A percentile compares a stretch with the other conserved stretches of the same genome.
Conservation (phyloP, 2,888 invertebrate species). For the Drosophila sordidapex region DNA sequence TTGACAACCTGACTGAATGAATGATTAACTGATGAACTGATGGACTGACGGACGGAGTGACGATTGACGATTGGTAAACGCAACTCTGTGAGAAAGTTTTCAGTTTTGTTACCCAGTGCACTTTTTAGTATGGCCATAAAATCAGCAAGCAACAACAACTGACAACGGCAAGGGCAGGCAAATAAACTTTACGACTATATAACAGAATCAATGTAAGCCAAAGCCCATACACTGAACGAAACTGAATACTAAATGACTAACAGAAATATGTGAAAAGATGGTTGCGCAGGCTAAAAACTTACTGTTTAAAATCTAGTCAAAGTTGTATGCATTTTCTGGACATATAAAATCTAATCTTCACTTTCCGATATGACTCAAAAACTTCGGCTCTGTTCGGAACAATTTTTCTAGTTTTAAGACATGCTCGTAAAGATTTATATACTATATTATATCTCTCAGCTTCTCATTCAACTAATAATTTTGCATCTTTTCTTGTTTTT, state of each 20-base stretch:
- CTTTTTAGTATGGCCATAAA: slow-evolving; percentile 75
- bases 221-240: slow-evolving; percentile 45
- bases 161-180: slow-evolving; percentile 68
- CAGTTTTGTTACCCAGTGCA: slow-evolving; percentile 72
- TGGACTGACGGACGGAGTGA: slow-evolving; percentile 21
- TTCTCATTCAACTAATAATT: neutral
- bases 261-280: neutral
- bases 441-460: neutral
- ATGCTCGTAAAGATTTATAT: neutral
- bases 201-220: slow-evolving; percentile 79
- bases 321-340: no score
- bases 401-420: neutral
- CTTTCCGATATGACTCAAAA: no score
- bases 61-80: slow-evolving; percentile 13
- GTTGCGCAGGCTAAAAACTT: no score
- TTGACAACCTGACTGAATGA: slow-evolving; percentile 24
- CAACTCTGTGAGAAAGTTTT: slow-evolving; percentile 72
- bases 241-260: neutral
- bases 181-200: slow-evolving; percentile 78
- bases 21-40: neutral
- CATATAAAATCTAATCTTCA: no score
- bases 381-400: no score
- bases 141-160: slow-evolving; percentile 30
- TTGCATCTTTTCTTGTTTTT: neutral
- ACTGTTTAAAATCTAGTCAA: neutral